Percentiles rank a stretch among this genome's conserved stretches.
phyloP scores from a whole-genome alignment of 2,888 invertebrate genomes.

The Smittia sp. region DNA sequence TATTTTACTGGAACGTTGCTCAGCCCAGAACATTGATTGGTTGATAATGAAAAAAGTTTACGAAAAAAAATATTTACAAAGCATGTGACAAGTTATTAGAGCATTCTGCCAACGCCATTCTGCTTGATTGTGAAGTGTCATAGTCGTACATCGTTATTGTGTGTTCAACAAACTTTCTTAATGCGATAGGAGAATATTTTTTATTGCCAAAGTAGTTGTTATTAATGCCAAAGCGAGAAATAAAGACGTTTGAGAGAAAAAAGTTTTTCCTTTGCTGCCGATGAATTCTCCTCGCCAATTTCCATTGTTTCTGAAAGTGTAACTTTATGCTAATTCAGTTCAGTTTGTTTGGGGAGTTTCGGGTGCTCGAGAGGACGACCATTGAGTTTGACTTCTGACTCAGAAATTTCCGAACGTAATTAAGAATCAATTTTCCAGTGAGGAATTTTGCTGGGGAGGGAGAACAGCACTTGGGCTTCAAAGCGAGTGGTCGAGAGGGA shows the following conservation, averaged over 20 bases:
- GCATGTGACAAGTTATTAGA: neutral
- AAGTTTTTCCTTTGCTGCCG: neutral
- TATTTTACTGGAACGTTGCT: neutral
- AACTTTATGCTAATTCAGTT: slow-evolving; percentile 11
- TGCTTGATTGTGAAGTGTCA: neutral
- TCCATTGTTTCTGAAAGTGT: neutral
- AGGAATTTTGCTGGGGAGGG: neutral
- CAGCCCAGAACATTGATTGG: neutral
- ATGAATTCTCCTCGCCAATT: neutral
- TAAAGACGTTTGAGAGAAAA: neutral
- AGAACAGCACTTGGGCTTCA: neutral
- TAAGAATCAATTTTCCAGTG: neutral
- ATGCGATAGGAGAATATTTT: slow-evolving; percentile 1
- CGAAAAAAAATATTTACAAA: neutral
- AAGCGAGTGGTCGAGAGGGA: too few species aligned
- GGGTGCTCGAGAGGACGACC: too few species aligned
- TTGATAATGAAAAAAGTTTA: neutral
- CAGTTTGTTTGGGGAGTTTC: neutral
- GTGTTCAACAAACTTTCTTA: neutral
- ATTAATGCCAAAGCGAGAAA: neutral
- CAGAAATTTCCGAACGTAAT: neutral
- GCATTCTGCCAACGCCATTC: neutral
- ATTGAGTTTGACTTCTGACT: neutral
- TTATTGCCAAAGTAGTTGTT: slow-evolving; percentile 17
- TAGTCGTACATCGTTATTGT: slow-evolving; percentile 8